A percentile compares a stretch with the other conserved stretches of the same genome.
Evolutionary conservation across 2,113 vertebrate genomes (phyloP).

Genomic region (Siphamia tubifer): DNA sequence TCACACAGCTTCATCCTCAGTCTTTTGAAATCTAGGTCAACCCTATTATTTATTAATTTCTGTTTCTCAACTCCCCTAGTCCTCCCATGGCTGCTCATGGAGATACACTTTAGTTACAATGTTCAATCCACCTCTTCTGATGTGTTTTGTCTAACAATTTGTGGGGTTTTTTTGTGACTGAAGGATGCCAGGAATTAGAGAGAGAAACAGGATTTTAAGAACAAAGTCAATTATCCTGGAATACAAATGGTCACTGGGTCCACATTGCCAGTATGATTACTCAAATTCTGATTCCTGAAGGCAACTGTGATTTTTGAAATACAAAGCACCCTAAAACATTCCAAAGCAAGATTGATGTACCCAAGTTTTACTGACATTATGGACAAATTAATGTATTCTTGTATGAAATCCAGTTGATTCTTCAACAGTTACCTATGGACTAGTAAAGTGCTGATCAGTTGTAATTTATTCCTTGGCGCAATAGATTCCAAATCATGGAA

Average conservation of each 20-base stretch:
- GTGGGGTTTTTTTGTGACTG: slow-evolving; percentile 9
- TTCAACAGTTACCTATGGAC: background rate
- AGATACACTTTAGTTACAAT: slow-evolving; percentile 24
- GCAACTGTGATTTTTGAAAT: too few relatives aligned
- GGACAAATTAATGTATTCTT: too few relatives aligned
- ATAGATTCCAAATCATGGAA: background rate
- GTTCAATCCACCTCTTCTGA: slow-evolving; percentile 19
- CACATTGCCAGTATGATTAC: background rate
- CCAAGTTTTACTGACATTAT: too few relatives aligned
- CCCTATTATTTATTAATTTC: slow-evolving; percentile 76
- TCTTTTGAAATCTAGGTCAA: slow-evolving; percentile 75
- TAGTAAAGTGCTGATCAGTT: background rate
- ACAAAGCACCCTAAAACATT: too few relatives aligned
- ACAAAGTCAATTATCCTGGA: background rate
- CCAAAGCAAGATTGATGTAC: too few relatives aligned
- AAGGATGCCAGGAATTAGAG: slow-evolving; percentile 4
- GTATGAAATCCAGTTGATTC: too few relatives aligned
- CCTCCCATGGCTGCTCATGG: slow-evolving; percentile 30
- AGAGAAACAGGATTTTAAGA: background rate
- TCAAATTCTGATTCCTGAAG: background rate
- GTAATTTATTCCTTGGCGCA: background rate
- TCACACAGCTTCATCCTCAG: slow-evolving; percentile 48
- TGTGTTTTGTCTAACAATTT: slow-evolving; percentile 42
- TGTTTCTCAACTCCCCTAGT: slow-evolving; percentile 58
- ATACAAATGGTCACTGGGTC: background rate